Evolutionary conservation across 2,113 vertebrate species (phyloP).

Genomic region (Miniopterus natalensis): DNA sequence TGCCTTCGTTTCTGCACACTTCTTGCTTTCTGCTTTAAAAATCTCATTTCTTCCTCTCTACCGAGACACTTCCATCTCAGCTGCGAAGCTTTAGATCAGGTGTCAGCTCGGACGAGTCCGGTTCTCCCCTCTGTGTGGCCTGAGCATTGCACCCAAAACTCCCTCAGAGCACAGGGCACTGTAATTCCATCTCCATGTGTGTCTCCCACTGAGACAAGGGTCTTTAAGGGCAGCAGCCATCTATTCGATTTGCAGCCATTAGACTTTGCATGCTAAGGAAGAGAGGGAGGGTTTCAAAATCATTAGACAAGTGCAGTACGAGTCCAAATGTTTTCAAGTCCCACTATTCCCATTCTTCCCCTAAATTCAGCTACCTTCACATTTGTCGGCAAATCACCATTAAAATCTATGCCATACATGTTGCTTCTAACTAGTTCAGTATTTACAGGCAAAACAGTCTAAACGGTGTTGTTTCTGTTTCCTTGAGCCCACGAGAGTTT

Average conservation of each 20-base stretch:
- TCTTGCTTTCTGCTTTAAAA: not conserved
- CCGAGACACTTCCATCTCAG: not conserved
- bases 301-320: not conserved
- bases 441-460: constrained; percentile 68
- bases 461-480: constrained; percentile 62
- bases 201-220: not conserved
- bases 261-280: not conserved
- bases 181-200: not conserved
- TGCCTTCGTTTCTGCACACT: not conserved
- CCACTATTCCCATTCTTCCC: constrained; percentile 25
- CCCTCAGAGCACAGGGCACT: not conserved
- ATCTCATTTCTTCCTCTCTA: not conserved
- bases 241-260: not conserved
- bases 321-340: constrained; percentile 7
- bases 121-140: not conserved
- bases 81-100: not conserved
- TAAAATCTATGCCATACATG: constrained; percentile 68
- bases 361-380: constrained; percentile 59
- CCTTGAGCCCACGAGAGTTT: constrained; percentile 55
- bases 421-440: constrained; percentile 68
- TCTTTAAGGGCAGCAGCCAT: not conserved
- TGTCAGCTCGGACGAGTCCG: not conserved
- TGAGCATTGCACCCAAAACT: not conserved
- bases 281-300: not conserved
- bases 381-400: constrained; percentile 47